Percentiles rank a stretch among this genome's conserved stretches.
phyloP scores from a whole-genome alignment of 1,140 invertebrate genomes.

The Lepidurus apus region DNA sequence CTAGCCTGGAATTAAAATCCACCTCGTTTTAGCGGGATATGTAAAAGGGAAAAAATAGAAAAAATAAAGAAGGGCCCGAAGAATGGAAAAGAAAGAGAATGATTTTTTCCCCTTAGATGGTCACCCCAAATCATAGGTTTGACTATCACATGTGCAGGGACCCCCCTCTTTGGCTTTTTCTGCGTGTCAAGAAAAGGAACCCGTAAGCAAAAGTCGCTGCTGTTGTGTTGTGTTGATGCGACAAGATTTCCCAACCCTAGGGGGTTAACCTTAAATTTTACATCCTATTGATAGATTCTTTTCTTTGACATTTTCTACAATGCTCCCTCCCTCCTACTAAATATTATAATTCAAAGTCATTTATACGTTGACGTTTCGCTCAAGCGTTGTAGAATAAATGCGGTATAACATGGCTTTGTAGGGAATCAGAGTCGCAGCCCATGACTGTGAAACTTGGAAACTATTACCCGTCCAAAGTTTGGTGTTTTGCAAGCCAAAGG shows the following conservation, averaged over 20 bases:
- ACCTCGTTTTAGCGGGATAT: background rate
- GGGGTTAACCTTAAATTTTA: conserved; percentile 10
- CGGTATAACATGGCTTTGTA: background rate
- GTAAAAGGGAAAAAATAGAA: background rate
- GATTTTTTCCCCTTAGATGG: conserved; percentile 11
- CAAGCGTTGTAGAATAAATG: background rate
- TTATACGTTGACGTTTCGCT: background rate
- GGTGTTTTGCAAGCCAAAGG: background rate
- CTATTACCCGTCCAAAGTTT: background rate
- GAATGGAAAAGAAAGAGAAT: background rate
- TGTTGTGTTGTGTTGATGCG: background rate
- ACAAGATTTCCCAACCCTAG: conserved; percentile 11
- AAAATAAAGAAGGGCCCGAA: background rate
- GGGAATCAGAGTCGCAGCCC: background rate
- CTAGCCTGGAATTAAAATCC: conserved; percentile 34
- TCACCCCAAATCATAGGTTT: conserved; percentile 19
- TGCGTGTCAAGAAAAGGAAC: background rate
- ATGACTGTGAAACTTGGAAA: background rate
- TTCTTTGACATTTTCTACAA: background rate
- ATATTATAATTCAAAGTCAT: conserved; percentile 7
- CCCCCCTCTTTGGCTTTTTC: background rate
- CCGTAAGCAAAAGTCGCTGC: background rate
- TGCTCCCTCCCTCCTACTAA: background rate
- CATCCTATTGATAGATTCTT: conserved; percentile 16
- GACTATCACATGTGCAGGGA: background rate